A percentile compares a stretch with the other conserved stretches of the same genome.
These are phyloP conservation scores for Potorous gilbertii DNA, from an alignment of 2,797 vertebrate species.

Conservation along the genomic window DNA sequence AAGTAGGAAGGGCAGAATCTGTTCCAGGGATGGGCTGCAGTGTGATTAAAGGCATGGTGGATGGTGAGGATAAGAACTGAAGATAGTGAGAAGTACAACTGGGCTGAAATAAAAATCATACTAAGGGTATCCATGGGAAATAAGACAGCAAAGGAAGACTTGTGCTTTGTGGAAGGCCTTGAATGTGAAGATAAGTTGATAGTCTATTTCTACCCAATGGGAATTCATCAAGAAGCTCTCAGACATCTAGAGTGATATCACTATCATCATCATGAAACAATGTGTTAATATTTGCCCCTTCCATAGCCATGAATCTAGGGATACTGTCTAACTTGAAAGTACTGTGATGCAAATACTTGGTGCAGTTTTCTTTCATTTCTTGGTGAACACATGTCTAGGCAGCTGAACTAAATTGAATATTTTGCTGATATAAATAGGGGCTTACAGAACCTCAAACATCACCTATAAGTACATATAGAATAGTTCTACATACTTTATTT, in stretches of 20 bases:
- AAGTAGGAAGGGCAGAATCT: not conserved
- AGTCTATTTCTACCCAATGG: not conserved
- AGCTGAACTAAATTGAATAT: not conserved
- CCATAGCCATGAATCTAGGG: not conserved
- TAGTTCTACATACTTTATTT: not conserved
- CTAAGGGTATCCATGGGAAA: not conserved
- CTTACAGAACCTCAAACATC: not conserved
- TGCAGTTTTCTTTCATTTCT: not conserved
- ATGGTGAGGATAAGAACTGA: not conserved
- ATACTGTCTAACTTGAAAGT: not conserved
- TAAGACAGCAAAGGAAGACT: not conserved
- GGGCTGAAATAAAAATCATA: not conserved
- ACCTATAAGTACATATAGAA: not conserved
- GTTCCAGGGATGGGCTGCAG: not conserved
- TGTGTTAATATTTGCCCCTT: not conserved
- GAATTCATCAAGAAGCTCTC: not conserved
- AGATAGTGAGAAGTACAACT: not conserved
- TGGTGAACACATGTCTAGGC: not conserved
- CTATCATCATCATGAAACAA: not conserved
- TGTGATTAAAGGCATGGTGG: not conserved
- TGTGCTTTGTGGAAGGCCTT: not conserved
- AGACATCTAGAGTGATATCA: not conserved
- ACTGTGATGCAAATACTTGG: not conserved
- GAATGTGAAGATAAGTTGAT: not conserved
- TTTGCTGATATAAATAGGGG: not conserved